phyloP scores from a whole-genome alignment of 2,113 vertebrate genomes.

The Ageneiosus marmoratus region DNA sequence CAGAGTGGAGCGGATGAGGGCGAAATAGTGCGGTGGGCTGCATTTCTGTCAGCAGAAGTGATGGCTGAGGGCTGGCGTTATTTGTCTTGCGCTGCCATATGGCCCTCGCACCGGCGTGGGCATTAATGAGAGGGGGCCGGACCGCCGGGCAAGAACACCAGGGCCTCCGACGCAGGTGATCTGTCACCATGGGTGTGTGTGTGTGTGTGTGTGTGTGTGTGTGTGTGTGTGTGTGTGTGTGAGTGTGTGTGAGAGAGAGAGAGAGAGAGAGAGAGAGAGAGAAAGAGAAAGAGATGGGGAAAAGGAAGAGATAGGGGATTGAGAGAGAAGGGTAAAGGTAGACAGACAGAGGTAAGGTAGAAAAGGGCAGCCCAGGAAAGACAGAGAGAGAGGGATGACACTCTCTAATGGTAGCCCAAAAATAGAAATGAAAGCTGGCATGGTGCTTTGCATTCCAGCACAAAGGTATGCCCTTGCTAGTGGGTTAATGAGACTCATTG shows the following conservation, averaged over 20 bases:
- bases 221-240: neutral
- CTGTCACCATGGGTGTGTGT: slow-evolving; percentile 66
- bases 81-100: slow-evolving; percentile 81
- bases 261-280: slow-evolving; percentile 4
- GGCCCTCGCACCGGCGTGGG: slow-evolving; percentile 71
- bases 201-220: neutral
- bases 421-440: slow-evolving; percentile 38
- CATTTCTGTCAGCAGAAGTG: slow-evolving; percentile 83
- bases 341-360: slow-evolving; percentile 19
- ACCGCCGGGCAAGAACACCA: slow-evolving; percentile 74
- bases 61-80: slow-evolving; percentile 77
- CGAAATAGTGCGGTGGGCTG: slow-evolving; percentile 79
- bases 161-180: slow-evolving; percentile 71
- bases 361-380: slow-evolving; percentile 22
- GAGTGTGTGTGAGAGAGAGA: neutral
- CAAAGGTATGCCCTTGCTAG: slow-evolving; percentile 40
- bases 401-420: slow-evolving; percentile 39
- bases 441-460: slow-evolving; percentile 34
- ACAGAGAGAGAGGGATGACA: slow-evolving; percentile 25
- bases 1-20: slow-evolving; percentile 71
- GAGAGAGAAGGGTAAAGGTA: slow-evolving; percentile 14
- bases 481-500: slow-evolving; percentile 23
- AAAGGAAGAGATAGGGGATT: slow-evolving; percentile 41
- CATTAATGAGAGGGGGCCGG: slow-evolving; percentile 80
- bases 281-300: slow-evolving; percentile 42